phyloP scores from a whole-genome alignment of 1,140 invertebrate species.

The Leptoteleia sp. region DNA sequence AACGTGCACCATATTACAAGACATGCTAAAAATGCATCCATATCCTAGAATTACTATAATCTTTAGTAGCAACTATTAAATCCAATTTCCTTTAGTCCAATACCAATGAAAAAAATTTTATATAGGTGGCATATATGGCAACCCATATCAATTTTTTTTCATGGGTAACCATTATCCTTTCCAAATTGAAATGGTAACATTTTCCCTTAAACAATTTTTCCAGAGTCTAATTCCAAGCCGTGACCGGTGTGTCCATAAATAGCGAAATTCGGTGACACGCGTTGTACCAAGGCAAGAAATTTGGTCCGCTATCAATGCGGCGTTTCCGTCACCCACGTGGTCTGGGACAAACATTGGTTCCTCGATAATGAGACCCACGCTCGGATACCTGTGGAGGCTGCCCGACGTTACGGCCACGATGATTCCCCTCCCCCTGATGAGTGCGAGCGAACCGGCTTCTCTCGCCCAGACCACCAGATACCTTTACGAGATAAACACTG shows the following conservation, averaged over 20 bases:
- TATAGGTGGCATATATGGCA: too few relatives aligned
- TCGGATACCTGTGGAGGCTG: slow-evolving; percentile 57
- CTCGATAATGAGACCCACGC: slow-evolving; percentile 48
- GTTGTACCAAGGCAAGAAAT: background rate
- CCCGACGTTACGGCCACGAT: slow-evolving; percentile 38
- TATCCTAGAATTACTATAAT: too few relatives aligned
- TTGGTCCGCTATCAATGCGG: slow-evolving; percentile 16
- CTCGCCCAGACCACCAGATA: slow-evolving; percentile 65
- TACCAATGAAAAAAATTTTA: too few relatives aligned
- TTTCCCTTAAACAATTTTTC: background rate
- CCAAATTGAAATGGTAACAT: too few relatives aligned
- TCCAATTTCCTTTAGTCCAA: too few relatives aligned
- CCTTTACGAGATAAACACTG: slow-evolving; percentile 74
- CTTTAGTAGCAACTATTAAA: too few relatives aligned
- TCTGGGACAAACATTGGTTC: slow-evolving; percentile 19
- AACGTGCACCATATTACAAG: too few relatives aligned
- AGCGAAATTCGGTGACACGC: background rate
- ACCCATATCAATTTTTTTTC: too few relatives aligned
- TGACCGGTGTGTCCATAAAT: too few relatives aligned
- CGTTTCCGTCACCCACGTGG: slow-evolving; percentile 49
- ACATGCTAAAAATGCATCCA: too few relatives aligned
- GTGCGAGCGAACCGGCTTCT: slow-evolving; percentile 42
- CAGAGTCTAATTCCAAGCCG: background rate
- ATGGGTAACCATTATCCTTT: too few relatives aligned
- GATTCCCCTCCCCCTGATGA: slow-evolving; percentile 49